phyloP scores from a whole-genome alignment of 2,113 vertebrate genomes.

The Lophius piscatorius region DNA sequence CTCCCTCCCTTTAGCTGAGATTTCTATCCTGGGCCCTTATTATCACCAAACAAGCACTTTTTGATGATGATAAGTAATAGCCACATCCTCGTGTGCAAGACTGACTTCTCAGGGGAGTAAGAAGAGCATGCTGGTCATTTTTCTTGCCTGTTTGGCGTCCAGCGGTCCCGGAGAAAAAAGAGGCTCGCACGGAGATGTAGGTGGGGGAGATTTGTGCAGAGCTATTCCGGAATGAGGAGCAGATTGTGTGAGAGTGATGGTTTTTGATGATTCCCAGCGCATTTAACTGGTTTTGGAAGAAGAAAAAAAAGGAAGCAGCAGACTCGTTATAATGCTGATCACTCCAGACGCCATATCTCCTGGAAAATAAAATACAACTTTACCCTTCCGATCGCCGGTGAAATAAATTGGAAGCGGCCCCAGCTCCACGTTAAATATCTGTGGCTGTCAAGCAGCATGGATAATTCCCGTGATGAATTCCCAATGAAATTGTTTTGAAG shows the following conservation, averaged over 20 bases:
- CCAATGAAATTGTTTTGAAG: conserved; percentile 19
- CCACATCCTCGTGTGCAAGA: conserved; percentile 72
- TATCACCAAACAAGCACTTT: conserved; percentile 82
- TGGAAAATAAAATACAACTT: background rate
- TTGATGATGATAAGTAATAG: conserved; percentile 82
- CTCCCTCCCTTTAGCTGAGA: conserved; percentile 71
- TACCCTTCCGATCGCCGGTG: conserved; percentile 2
- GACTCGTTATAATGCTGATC: conserved; percentile 21
- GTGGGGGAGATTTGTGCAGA: conserved; percentile 35
- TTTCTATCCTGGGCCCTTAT: conserved; percentile 76
- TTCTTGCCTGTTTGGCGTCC: conserved; percentile 73
- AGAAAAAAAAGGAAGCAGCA: background rate
- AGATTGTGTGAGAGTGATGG: conserved; percentile 33
- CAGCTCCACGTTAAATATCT: conserved; percentile 15
- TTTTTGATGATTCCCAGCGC: conserved; percentile 28
- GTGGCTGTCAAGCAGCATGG: conserved; percentile 14
- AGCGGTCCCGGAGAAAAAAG: conserved; percentile 56
- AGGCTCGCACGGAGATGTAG: conserved; percentile 32
- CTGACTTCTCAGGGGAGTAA: conserved; percentile 70
- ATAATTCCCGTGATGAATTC: conserved; percentile 39
- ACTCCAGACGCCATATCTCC: background rate
- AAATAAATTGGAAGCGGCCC: conserved; percentile 10
- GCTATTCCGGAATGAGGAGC: conserved; percentile 32
- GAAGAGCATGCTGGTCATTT: conserved; percentile 67
- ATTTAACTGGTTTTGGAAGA: conserved; percentile 12